Evolutionary conservation across 2,888 invertebrate genomes (phyloP), one percentile per base, ranked within the genome.

Genomic region (Netelia virgata): DNA sequence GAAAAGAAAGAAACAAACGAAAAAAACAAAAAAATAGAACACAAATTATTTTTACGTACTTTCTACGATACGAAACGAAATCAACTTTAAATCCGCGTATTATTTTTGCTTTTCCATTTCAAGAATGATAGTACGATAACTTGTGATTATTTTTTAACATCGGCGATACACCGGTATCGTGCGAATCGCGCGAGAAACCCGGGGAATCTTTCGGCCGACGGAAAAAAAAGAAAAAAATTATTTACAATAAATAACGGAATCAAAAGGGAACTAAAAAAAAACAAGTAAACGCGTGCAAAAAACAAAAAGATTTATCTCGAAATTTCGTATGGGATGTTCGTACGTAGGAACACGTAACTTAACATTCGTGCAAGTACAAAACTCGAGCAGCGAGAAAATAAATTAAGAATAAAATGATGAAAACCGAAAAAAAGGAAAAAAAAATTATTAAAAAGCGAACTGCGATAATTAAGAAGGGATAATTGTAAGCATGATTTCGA

Each of bases 331-430:
- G 55, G 72, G 69, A 57, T 50, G 20, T 28, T 11, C 28, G 74
- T 63, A 64, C 83, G 82, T 76, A 75, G 84, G 6, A 66, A 86
- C 83, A 76, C 63, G 86, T 83, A 88, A 88, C 86, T 88, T 80
- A 87, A 88, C 88, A 87, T 88, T 90, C 89, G 87, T 88, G 87
- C 87, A 90, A 91, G 91, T 91, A 91, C 91, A 91, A 91, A 90
- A 84, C 68, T 84, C 82, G 84, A 83, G 74, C 74, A 76, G 68
- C 68, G 73, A 83, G 82, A 80, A 18, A 53, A 72, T 69, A 81
- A 59, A 76, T 69, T 69, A 77, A 76, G 69, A 64, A 59, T 53
- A 79, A 47, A 79, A 79, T 43, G 73, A 76, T 68, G 61, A 57
- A 69, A 61, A 76, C 59, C 11, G 61, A 81, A 82, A 70, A 80